These are phyloP conservation scores for Andrena marginata DNA, from an alignment of 2,888 invertebrate species.

Conservation along the genomic window DNA sequence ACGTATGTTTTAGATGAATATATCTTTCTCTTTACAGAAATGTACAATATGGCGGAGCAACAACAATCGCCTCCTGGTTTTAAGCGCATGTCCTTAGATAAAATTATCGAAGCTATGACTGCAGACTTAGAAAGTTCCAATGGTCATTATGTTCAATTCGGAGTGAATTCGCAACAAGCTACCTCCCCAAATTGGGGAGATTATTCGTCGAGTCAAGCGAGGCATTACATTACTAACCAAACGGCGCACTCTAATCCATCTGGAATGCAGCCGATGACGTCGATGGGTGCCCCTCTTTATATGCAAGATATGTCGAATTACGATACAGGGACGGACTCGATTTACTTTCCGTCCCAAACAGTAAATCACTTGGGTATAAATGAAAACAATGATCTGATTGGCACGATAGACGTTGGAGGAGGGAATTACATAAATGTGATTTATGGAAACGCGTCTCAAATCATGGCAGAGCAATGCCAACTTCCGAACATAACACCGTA, in stretches of 20 bases:
- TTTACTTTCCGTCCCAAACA: constrained; percentile 81
- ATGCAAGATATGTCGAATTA: constrained; percentile 76
- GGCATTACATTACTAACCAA: constrained; percentile 74
- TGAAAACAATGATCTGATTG: constrained; percentile 82
- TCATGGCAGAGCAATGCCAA: constrained; percentile 81
- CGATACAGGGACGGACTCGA: constrained; percentile 74
- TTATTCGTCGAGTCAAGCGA: constrained; percentile 76
- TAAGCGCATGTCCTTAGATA: constrained; percentile 85
- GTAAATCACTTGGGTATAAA: constrained; percentile 82
- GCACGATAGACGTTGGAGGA: constrained; percentile 84
- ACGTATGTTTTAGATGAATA: background rate
- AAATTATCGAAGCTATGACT: constrained; percentile 88
- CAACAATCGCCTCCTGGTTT: constrained; percentile 77
- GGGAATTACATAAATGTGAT: constrained; percentile 85
- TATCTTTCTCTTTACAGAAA: constrained; percentile 45
- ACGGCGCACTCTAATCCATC: constrained; percentile 66
- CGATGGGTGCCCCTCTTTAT: constrained; percentile 75
- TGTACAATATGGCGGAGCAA: constrained; percentile 75
- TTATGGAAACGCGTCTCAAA: constrained; percentile 81
- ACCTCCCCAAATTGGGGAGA: constrained; percentile 81
- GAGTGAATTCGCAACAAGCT: constrained; percentile 84
- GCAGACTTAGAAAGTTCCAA: constrained; percentile 87
- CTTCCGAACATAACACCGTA: constrained; percentile 76
- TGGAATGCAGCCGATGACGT: constrained; percentile 64
- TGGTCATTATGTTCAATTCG: constrained; percentile 87